Conservation (phyloP, 2,113 vertebrate species). For the Sorex fumeus region DNA sequence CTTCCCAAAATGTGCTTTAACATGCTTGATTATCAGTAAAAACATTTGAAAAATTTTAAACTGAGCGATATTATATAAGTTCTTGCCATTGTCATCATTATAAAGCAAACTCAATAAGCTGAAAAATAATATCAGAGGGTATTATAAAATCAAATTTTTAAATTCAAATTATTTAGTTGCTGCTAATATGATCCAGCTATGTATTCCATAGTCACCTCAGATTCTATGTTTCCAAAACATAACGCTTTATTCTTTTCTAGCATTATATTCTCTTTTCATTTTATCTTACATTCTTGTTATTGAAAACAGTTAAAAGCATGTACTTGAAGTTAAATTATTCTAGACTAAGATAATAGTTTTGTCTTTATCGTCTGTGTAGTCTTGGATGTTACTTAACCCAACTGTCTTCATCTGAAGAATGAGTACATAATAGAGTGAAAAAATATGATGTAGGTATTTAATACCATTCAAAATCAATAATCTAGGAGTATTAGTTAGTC, state of each 20-base stretch:
- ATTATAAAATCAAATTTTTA: neutral
- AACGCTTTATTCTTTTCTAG: neutral
- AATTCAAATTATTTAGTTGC: neutral
- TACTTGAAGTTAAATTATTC: neutral
- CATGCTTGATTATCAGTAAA: conserved; percentile 43
- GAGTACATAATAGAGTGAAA: neutral
- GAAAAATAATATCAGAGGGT: neutral
- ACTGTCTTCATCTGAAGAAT: neutral
- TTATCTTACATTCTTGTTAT: neutral
- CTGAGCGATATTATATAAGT: conserved; percentile 39
- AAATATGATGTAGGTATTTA: neutral
- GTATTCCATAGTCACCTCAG: neutral
- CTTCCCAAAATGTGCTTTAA: conserved; percentile 57
- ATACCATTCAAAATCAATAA: neutral
- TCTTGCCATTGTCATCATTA: neutral
- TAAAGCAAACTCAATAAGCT: conserved; percentile 36
- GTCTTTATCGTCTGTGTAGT: neutral
- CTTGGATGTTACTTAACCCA: neutral
- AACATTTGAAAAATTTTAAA: neutral
- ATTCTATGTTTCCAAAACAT: neutral
- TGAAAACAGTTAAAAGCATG: conserved; percentile 11
- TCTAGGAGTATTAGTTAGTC: neutral
- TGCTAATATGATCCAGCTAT: neutral
- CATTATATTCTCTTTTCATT: neutral
- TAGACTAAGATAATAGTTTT: neutral